phyloP scores from a whole-genome alignment of 1,140 invertebrate genomes.

The Chelonus insularis region DNA sequence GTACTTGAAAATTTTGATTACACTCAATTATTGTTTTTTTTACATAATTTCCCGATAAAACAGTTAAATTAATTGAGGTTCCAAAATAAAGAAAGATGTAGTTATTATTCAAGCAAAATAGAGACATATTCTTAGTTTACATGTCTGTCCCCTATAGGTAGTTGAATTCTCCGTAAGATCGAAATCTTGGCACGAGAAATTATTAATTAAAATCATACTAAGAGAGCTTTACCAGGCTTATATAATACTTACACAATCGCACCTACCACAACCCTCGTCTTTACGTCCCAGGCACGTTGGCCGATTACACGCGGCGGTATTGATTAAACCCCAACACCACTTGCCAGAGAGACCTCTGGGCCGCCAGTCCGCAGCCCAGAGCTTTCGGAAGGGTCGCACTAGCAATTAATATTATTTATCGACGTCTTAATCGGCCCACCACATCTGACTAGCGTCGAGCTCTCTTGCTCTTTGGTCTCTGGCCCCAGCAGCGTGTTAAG shows the following conservation, averaged over 20 bases:
- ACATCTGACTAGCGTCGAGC: slow-evolving; percentile 47
- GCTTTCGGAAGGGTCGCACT: slow-evolving; percentile 36
- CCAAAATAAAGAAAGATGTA: too few species aligned
- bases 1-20: not conserved
- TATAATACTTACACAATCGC: slow-evolving; percentile 28
- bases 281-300: slow-evolving; percentile 32
- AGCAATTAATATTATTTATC: slow-evolving; percentile 61
- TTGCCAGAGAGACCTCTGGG: slow-evolving; percentile 28
- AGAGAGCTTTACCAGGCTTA: slow-evolving; percentile 17
- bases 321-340: slow-evolving; percentile 55
- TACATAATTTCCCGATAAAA: not conserved
- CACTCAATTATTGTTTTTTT: not conserved
- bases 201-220: slow-evolving; percentile 34
- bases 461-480: not conserved
- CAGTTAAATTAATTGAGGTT: too few species aligned
- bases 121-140: too few species aligned
- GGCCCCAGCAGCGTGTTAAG: not conserved
- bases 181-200: slow-evolving; percentile 18
- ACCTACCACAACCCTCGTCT: slow-evolving; percentile 11
- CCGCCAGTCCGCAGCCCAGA: not conserved
- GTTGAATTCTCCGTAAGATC: not conserved
- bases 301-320: slow-evolving; percentile 47
- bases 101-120: too few species aligned
- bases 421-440: slow-evolving; percentile 57
- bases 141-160: too few species aligned